Conservation (phyloP, 2,888 invertebrate species). For the Drosophila niveifrons region DNA sequence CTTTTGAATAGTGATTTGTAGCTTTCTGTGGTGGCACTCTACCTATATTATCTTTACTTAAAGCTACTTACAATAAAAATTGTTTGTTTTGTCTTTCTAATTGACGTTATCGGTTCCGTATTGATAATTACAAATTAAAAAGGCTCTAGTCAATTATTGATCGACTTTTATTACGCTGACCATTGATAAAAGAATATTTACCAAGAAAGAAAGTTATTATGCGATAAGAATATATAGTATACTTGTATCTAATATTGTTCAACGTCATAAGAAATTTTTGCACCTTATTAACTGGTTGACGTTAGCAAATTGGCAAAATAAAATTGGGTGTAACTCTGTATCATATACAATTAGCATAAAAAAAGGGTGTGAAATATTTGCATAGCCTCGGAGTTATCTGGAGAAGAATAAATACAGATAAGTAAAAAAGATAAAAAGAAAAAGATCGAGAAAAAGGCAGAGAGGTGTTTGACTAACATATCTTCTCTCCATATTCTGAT, state of each 20-base stretch:
- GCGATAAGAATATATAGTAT: background rate
- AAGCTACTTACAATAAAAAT: conserved; percentile 19
- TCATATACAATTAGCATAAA: conserved; percentile 16
- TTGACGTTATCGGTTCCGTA: conserved; percentile 9
- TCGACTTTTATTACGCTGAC: conserved; percentile 1
- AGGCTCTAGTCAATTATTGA: background rate
- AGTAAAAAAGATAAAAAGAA: background rate
- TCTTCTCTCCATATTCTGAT: background rate
- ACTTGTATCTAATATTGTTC: background rate
- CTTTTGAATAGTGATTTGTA: background rate
- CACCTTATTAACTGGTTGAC: conserved; percentile 5
- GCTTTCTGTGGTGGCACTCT: background rate
- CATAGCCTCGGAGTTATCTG: background rate
- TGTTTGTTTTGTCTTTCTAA: conserved; percentile 1
- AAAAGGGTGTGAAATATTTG: conserved; percentile 36
- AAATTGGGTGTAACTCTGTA: conserved; percentile 12
- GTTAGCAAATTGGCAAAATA: conserved; percentile 3
- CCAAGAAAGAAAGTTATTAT: background rate
- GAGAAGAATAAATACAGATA: background rate
- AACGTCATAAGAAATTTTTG: background rate
- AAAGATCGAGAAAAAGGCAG: background rate
- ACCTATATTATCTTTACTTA: background rate
- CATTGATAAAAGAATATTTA: background rate
- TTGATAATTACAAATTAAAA: conserved; percentile 13
- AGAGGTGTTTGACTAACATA: background rate